Percentiles rank a stretch among this genome's conserved stretches.
These are phyloP conservation scores for Lophius americanus DNA, from an alignment of 2,797 vertebrate species.

Conservation along the genomic window DNA sequence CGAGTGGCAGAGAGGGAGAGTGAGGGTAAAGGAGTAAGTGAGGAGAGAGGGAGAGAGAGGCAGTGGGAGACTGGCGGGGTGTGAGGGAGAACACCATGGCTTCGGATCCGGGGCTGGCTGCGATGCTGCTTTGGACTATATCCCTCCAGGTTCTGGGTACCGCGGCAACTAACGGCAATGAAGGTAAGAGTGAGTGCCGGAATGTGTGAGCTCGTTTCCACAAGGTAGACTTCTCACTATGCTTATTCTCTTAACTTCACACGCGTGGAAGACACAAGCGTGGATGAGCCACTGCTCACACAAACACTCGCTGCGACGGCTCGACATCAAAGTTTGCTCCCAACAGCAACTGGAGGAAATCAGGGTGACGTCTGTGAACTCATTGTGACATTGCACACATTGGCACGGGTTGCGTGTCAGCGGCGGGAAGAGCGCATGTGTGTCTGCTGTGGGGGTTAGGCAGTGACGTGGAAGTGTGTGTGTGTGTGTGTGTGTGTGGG, in stretches of 20 bases:
- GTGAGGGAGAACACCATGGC: constrained; percentile 79
- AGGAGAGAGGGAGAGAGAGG: constrained; percentile 68
- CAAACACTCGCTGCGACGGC: constrained; percentile 4
- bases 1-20: constrained; percentile 66
- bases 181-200: constrained; percentile 70
- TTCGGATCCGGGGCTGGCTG: constrained; percentile 80
- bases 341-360: constrained; percentile 30
- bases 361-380: constrained; percentile 26
- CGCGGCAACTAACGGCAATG: constrained; percentile 70
- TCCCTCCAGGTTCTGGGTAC: constrained; percentile 73
- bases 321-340: constrained; percentile 56
- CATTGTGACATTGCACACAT: constrained; percentile 45
- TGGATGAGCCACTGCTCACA: neutral
- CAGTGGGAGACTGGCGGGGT: constrained; percentile 71
- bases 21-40: constrained; percentile 53
- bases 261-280: constrained; percentile 27
- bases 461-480: constrained; percentile 31
- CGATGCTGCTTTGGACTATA: constrained; percentile 83
- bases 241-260: constrained; percentile 51
- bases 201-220: constrained; percentile 2
- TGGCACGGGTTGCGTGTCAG: constrained; percentile 38
- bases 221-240: constrained; percentile 20
- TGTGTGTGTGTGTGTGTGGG: neutral
- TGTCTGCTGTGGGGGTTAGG: constrained; percentile 33
- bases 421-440: constrained; percentile 18